Evolutionary conservation across 1,140 invertebrate genomes (phyloP), one percentile per base, ranked within the genome.

Genomic region (Ladona fulva): DNA sequence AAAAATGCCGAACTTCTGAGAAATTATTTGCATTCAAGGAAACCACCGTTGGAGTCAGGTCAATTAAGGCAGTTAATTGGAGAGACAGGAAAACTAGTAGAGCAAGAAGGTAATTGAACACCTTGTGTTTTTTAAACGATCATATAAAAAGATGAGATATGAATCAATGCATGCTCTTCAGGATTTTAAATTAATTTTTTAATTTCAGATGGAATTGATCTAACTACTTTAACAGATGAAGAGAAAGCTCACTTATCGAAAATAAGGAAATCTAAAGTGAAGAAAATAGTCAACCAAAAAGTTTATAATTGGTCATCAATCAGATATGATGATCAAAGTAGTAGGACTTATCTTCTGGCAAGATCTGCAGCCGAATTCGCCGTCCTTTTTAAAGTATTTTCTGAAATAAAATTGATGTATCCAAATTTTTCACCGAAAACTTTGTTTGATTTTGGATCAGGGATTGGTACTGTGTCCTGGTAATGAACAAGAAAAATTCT

Each of bases 401-500:
- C 88, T 14, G 94, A 97, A 87, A 92, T 97, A 74, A 85, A 85
- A 79, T 81, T 82, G 75, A 85, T 89, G 29, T 86, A 92, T 83
- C 85, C 87, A 74, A 80, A 89, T n/a, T 97, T 94, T 84, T 84
- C 86, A 74, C 95, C 95, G 0, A 85, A 86, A 78, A 91, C 90
- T 77, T 87, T 95, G 77, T 93, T 96, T 83, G 95, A 97, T 85
- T 97, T 96, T 86, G 96, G 96, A 8, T 96, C 95, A 74, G 96
- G 95, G 19, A 84, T 95, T 74, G 95, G 95, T 1, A 93, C 93
- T 37, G 91, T 90, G 0, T 90, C 91, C 52, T 97, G 95, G 92
- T 92, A 83, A 85, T 83, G 84, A 80, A 59, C 74, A 77, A 42
- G 84, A 80, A 59, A 44, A 77, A 42, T 79, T 74, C 24, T 25